These are phyloP conservation scores for Amazona vittata DNA, from an alignment of 2,113 vertebrate genomes.

Conservation along the genomic window DNA sequence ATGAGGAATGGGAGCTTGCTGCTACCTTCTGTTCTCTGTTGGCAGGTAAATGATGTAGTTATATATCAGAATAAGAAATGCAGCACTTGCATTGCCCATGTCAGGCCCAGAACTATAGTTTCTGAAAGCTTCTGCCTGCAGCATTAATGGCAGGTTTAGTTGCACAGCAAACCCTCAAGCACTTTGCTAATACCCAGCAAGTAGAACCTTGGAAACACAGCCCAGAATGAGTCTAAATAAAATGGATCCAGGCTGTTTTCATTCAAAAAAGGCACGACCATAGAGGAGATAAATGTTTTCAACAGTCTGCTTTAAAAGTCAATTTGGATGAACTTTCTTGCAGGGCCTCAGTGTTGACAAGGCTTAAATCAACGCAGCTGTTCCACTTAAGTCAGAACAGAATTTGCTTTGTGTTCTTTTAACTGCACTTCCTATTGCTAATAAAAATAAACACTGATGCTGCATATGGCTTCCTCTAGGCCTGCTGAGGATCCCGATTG, in stretches of 20 bases:
- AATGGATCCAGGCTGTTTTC: background rate
- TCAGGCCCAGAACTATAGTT: background rate
- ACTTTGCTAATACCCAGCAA: background rate
- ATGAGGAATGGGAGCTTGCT: background rate
- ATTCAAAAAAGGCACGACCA: background rate
- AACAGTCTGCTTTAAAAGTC: background rate
- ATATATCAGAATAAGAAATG: background rate
- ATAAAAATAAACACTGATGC: conserved; percentile 2
- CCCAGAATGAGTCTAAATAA: background rate
- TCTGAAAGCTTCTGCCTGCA: background rate
- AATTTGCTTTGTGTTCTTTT: background rate
- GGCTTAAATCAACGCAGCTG: background rate
- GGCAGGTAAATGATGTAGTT: conserved; percentile 18
- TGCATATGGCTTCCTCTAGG: background rate
- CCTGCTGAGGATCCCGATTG: background rate
- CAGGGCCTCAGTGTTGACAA: background rate
- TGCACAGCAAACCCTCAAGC: background rate
- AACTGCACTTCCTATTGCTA: background rate
- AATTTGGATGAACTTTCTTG: background rate
- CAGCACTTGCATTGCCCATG: background rate
- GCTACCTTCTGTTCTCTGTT: conserved; percentile 21
- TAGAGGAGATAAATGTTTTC: background rate
- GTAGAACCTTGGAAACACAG: background rate
- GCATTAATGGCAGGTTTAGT: background rate
- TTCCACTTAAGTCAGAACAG: background rate